Conservation (phyloP, 1,140 invertebrate genomes). For the Papilio dardanus region DNA sequence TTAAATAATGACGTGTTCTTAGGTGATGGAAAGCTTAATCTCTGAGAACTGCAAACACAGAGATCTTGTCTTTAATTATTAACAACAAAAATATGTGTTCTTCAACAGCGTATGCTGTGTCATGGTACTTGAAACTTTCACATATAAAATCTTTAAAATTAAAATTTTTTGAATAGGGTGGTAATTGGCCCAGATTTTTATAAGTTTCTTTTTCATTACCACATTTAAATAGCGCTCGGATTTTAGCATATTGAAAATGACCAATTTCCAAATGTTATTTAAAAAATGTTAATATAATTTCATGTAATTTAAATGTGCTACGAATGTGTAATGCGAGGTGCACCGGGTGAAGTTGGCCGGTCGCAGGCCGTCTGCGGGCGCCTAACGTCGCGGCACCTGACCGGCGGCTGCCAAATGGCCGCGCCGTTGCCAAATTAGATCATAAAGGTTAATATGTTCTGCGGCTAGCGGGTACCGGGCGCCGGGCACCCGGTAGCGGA, state of each 20-base stretch:
- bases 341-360: slow-evolving; percentile 10
- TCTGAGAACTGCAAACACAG: no score
- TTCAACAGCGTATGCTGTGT: no score
- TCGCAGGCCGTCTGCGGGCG: slow-evolving; percentile 16
- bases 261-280: not conserved
- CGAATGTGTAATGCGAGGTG: not conserved
- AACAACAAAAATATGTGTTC: no score
- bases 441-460: slow-evolving; percentile 62
- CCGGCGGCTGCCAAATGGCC: slow-evolving; percentile 54
- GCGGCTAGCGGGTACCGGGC: slow-evolving; percentile 26
- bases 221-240: not conserved
- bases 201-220: not conserved
- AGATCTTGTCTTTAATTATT: not conserved
- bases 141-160: not conserved
- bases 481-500: slow-evolving; percentile 15
- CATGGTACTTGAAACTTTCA: no score
- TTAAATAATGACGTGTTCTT: not conserved
- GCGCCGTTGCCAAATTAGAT: slow-evolving; percentile 57
- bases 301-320: not conserved
- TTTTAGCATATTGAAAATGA: not conserved
- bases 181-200: not conserved
- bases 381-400: slow-evolving; percentile 33
- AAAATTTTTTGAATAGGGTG: not conserved
- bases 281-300: slow-evolving; percentile 4
- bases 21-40: no score